Base-by-base conservation (phyloP, 2,888 invertebrate genomes). In the Acrobasis suavella region DNA sequence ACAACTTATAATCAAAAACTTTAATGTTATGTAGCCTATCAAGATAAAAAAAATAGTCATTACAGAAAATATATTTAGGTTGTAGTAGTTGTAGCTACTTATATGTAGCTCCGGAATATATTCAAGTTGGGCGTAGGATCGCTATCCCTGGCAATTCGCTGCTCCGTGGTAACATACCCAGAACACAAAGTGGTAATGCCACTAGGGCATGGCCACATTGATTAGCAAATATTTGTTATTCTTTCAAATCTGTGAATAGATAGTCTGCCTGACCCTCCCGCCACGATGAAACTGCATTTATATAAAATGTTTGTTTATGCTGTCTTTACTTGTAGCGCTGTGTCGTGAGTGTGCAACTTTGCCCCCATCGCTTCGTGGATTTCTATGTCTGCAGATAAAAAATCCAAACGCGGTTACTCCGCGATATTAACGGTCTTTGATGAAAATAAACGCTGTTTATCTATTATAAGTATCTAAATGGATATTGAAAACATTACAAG, bases 381-480 rank as follows among this genome's bases (percentile, higher is more conserved):
- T 81, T 79, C 74, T 82, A 73, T 80, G 78, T 80, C 81, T 81
- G 82, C 83, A 76, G 84, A 85, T 83, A 83, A 83, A 83, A 86
- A 83, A 62, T 62, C 76, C 66, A 70, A 67, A 76, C 71, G 72
- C 71, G 69, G 75, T 70, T 72, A 73, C 73, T 66, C 59, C 62
- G 69, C 64, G 65, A 64, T 67, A 65, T 67, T 64, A 62, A 62
- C 59, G 50, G 65, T 42, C 50, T 59, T 50, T 50, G 58, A 59
- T 50, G 50, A 50, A 59, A 50, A 60, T 12, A 32, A 59, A 37
- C 37, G 9, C 42, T 56, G 12, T 56, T 56, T 56, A 56, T 42
- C 12, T 42, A 46, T 16, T 56, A 42, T 56, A n/a, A 50, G 9
- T 50, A 58, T 59, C 17, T 16, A 32, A 49, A 38, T 49, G 46